Evolutionary conservation across 2,888 invertebrate species (phyloP), one percentile per base, ranked within the genome.

Genomic region (Scelioninae gen. 1): DNA sequence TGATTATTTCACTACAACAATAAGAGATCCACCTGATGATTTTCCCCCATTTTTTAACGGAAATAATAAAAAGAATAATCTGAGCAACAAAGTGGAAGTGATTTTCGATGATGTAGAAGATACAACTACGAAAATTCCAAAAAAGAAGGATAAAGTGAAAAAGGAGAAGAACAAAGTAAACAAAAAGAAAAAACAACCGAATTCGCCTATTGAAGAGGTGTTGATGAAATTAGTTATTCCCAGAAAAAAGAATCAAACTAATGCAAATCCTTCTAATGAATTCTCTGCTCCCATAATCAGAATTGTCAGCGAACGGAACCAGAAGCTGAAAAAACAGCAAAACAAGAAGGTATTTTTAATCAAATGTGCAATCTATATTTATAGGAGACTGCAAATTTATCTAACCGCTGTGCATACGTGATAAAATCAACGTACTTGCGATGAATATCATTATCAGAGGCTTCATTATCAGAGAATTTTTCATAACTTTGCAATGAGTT

Each of bases 11-110:
- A 45, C 76, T 6, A 55, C 81, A 0, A 80, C 85, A 8, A 78
- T 76, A 1, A 86, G 88, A 16, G 85, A 89, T 55, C 87, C 89
- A 5, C 86, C 86, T 0, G 88, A 90, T 32, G 87, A 88, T 4
- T 91, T 89, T 62, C 88, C 90, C 0, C 89, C 91, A 0, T 91
- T 87, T 45, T 90, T 91, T 56, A 87, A 87, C 6, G 85, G 49
- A 5, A 87, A 56, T 45, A 78, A 47, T 32, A 15, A 11, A 9
- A 75, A 43, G 1, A 62, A 34, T 5, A 69, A 75, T 0, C 63
- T 77, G 31, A 76, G 65, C 16, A 72, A 62, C 1, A 77, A 69
- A 11, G 71, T 84, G 7, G 82, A 86, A 51, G 88, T 89, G 0
- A 71, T 87, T 0, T 81, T 87, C 63, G 87, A 89, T 5, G 85